phyloP scores from a whole-genome alignment of 1,140 invertebrate species.

The Microplitis demolitor region DNA sequence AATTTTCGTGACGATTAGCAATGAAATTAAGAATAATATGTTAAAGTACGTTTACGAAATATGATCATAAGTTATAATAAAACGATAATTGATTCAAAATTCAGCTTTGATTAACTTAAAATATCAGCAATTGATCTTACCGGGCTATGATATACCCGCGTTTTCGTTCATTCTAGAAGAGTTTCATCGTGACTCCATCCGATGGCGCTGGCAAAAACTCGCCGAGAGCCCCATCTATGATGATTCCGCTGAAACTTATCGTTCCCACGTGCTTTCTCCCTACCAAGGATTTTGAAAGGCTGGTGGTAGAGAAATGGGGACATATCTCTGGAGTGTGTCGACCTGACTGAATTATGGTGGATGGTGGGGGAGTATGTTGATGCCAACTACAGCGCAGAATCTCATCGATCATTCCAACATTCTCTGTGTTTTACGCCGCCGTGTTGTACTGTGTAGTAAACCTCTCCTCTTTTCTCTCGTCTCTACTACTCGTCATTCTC shows the following conservation, averaged over 20 bases:
- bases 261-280: conserved; percentile 50
- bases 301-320: conserved; percentile 22
- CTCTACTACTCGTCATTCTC: conserved; percentile 22
- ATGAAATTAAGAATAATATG: too few relatives aligned
- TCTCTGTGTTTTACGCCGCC: conserved; percentile 54
- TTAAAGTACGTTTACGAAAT: too few relatives aligned
- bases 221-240: conserved; percentile 43
- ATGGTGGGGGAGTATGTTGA: conserved; percentile 27
- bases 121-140: not conserved
- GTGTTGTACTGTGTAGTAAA: conserved; percentile 49
- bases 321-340: conserved; percentile 31
- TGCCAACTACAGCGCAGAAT: conserved; percentile 58
- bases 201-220: conserved; percentile 39
- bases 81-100: too few relatives aligned
- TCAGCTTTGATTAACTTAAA: not conserved
- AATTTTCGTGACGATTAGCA: too few relatives aligned
- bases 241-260: conserved; percentile 32
- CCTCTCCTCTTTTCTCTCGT: conserved; percentile 22
- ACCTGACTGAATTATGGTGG: conserved; percentile 28
- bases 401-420: conserved; percentile 61
- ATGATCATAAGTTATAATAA: too few relatives aligned
- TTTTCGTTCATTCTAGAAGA: conserved; percentile 21
- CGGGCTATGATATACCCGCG: conserved; percentile 12
- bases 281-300: conserved; percentile 13
- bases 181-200: conserved; percentile 28